These are phyloP conservation scores for Drosophila koepferae DNA, from an alignment of 2,888 invertebrate genomes.

Conservation along the genomic window DNA sequence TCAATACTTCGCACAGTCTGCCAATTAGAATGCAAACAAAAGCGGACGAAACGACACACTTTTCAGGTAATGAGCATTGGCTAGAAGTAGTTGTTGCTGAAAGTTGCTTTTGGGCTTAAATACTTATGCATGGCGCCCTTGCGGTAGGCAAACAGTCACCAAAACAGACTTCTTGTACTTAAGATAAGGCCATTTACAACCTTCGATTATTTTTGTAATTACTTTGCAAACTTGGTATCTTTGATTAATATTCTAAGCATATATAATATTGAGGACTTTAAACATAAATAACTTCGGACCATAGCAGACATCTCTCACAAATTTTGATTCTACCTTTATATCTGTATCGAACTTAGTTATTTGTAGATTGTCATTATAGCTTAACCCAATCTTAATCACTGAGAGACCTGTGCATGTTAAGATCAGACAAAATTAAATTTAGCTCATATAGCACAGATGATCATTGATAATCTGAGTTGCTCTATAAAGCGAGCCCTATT, in stretches of 20 bases:
- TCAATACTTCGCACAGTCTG: conserved; percentile 35
- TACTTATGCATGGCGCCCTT: neutral
- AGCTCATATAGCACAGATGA: neutral
- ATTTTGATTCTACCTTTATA: neutral
- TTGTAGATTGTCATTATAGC: neutral
- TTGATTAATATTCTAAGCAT: neutral
- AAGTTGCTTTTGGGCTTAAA: neutral
- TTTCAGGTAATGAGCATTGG: conserved; percentile 23
- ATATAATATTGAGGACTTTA: neutral
- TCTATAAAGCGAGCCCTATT: neutral
- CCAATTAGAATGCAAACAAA: conserved; percentile 49
- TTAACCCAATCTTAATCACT: neutral
- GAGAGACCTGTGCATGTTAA: neutral
- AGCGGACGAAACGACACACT: conserved; percentile 1
- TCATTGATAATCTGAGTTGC: neutral
- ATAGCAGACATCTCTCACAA: neutral
- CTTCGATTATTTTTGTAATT: neutral
- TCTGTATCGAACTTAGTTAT: no score
- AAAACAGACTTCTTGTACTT: neutral
- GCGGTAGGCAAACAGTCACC: neutral
- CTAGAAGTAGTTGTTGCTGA: neutral
- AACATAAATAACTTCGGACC: neutral
- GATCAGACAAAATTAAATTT: neutral
- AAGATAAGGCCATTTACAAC: neutral
- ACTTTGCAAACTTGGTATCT: neutral